Conservation (phyloP, 1,140 invertebrate species). For the Myzus persicae region DNA sequence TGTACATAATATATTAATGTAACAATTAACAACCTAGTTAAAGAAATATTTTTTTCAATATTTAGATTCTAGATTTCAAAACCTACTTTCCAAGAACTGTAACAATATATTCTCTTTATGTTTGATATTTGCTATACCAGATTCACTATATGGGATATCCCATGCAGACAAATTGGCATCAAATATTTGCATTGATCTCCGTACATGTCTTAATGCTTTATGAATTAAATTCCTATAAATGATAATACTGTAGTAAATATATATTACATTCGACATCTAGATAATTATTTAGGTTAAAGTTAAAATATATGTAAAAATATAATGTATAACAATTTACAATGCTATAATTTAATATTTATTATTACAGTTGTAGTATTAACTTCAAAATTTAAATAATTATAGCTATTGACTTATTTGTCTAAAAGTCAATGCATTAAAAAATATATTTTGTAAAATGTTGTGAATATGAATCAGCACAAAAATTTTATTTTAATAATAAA, state of each 20-base stretch:
- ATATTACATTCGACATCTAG: not conserved
- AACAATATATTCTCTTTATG: conserved; percentile 29
- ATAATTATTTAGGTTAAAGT: not conserved
- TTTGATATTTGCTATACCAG: not conserved
- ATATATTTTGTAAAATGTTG: too few species aligned
- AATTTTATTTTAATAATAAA: not conserved
- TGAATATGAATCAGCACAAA: too few species aligned
- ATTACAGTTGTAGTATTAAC: not conserved
- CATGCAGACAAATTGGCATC: conserved; percentile 35
- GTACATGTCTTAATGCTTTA: conserved; percentile 1
- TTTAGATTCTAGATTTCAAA: not conserved
- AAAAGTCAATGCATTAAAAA: not conserved
- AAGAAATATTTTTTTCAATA: not conserved
- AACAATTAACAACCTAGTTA: not conserved
- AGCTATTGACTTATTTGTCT: not conserved
- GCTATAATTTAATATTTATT: not conserved
- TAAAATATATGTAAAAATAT: not conserved
- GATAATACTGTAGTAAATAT: not conserved
- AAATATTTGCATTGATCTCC: conserved; percentile 10
- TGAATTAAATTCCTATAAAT: conserved; percentile 42
- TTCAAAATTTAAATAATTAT: not conserved
- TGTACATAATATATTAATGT: not conserved
- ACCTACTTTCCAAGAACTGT: not conserved
- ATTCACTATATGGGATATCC: conserved; percentile 40
- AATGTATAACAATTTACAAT: too few species aligned